Evolutionary conservation across 2,113 vertebrate genomes (phyloP).

Genomic region (Hippoglossus stenolepis): DNA sequence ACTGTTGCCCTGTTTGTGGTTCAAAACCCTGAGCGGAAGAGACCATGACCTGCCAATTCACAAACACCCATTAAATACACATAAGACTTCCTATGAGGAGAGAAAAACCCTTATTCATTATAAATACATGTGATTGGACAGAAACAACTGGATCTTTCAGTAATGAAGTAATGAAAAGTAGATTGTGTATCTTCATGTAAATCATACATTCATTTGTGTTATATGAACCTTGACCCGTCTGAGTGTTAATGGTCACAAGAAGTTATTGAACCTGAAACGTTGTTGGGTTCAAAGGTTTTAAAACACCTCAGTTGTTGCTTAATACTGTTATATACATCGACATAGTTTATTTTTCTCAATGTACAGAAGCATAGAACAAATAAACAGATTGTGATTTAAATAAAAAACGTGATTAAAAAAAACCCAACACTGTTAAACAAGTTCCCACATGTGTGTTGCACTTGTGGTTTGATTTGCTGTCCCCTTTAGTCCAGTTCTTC

Average conservation of each 20-base stretch:
- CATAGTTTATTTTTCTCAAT: no score
- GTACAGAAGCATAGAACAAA: not conserved
- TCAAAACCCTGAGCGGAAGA: slow-evolving; percentile 90
- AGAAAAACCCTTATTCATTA: not conserved
- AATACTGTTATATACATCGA: not conserved
- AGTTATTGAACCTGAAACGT: not conserved
- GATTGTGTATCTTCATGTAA: not conserved
- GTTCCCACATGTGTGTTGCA: no score
- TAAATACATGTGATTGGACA: no score
- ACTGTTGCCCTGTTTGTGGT: slow-evolving; percentile 85
- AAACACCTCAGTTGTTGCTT: not conserved
- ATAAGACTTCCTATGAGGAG: not conserved
- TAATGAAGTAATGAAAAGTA: no score
- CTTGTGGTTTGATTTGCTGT: no score
- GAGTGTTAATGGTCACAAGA: not conserved
- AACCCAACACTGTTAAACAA: no score
- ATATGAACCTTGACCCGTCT: not conserved
- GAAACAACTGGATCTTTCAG: not conserved
- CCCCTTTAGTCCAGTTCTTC: no score
- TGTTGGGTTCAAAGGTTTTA: not conserved
- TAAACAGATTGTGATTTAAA: not conserved
- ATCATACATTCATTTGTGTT: not conserved
- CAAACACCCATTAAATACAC: not conserved
- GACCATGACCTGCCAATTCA: slow-evolving; percentile 66
- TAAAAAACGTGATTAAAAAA: no score